phyloP scores from a whole-genome alignment of 2,888 invertebrate species.

The Molanna angustata region DNA sequence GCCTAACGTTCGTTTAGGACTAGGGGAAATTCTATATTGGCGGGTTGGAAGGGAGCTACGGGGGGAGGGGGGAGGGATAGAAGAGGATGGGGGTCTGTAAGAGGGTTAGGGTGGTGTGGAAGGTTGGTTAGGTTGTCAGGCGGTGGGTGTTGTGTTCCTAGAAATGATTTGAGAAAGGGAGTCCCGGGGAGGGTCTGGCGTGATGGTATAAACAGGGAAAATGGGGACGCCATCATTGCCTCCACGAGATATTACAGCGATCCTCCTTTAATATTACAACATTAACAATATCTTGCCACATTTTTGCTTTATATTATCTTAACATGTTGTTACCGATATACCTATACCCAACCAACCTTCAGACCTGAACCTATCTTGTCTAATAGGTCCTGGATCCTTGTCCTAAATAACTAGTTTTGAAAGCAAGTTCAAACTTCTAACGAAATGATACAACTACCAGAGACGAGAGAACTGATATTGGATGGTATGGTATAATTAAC shows the following conservation, averaged over 20 bases:
- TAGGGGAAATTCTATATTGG: conserved; percentile 7
- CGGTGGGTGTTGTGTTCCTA: conserved; percentile 21
- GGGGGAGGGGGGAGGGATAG: conserved; percentile 10
- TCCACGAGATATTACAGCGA: conserved; percentile 10
- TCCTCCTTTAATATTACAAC: conserved; percentile 1
- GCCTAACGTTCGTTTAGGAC: conserved; percentile 6
- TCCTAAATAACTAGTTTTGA: too few relatives aligned
- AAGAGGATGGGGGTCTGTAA: too few relatives aligned
- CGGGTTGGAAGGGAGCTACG: not conserved
- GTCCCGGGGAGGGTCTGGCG: conserved; percentile 11
- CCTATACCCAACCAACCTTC: too few relatives aligned
- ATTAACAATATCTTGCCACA: conserved; percentile 12
- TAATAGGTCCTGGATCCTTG: too few relatives aligned
- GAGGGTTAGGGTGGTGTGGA: too few relatives aligned
- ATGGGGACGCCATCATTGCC: conserved; percentile 18
- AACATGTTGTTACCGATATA: too few relatives aligned
- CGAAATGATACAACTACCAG: too few relatives aligned
- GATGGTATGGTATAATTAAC: too few relatives aligned
- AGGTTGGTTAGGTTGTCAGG: conserved; percentile 19
- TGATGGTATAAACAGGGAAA: conserved; percentile 17
- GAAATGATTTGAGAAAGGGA: conserved; percentile 25
- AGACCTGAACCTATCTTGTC: too few relatives aligned
- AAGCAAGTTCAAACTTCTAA: too few relatives aligned
- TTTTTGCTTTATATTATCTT: not conserved
- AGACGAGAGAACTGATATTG: too few relatives aligned